phyloP scores from a whole-genome alignment of 2,797 vertebrate genomes.

The Poecile montanus region DNA sequence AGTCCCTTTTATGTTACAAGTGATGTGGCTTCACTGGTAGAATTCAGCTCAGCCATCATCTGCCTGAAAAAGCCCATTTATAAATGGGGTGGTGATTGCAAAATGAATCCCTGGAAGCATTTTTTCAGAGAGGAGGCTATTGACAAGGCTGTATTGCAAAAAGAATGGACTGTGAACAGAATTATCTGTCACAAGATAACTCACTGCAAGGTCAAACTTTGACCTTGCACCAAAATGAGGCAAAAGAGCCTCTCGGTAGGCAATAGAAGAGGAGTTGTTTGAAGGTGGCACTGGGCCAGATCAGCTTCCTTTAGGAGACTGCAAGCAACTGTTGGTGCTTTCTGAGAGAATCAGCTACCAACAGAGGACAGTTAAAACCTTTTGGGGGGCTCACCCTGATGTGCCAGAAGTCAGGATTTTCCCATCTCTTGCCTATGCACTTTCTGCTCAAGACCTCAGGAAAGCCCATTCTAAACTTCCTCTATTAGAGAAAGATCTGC shows the following conservation, averaged over 20 bases:
- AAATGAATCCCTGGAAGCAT: conserved; percentile 22
- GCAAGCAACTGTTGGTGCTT: conserved; percentile 7
- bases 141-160: conserved; percentile 8
- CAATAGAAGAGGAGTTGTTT: conserved; percentile 37
- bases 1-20: background rate
- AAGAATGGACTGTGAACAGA: conserved; percentile 37
- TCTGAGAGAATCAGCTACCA: conserved; percentile 17
- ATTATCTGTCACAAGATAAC: conserved; percentile 47
- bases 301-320: conserved; percentile 45
- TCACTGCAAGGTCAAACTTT: conserved; percentile 27
- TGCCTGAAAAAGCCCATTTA: conserved; percentile 40
- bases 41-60: conserved; percentile 28
- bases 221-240: conserved; percentile 28
- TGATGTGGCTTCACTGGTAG: background rate
- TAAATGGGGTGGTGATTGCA: background rate
- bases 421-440: background rate
- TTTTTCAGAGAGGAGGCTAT: conserved; percentile 30
- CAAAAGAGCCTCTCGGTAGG: conserved; percentile 36
- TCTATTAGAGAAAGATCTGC: background rate
- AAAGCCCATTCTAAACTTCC: background rate
- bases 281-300: conserved; percentile 37
- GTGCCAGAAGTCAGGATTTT: background rate
- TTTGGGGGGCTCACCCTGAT: background rate
- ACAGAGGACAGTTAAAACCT: background rate
- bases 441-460: background rate